Base-by-base conservation (phyloP, 30 jellyfish, hydroid and myxozoan species). In the Pseudorhiza aurosa region DNA sequence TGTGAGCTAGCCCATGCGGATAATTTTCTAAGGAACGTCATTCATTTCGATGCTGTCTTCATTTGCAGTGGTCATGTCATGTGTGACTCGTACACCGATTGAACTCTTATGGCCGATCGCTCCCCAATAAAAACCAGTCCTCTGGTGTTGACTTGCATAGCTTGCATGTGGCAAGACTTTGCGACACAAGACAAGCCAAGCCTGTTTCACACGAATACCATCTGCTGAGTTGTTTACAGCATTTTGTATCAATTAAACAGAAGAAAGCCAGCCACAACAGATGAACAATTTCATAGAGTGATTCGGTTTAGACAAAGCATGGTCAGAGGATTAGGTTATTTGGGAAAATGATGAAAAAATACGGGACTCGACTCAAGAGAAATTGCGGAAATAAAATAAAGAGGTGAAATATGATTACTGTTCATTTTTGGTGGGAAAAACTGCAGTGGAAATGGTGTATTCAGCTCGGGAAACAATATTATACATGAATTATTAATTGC, bases 221-320 rank as follows among this genome's bases (percentile, higher is more conserved):
- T 53, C 3, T 53, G 36, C 4, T 19, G 24, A 53, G 1, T 67
- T 40, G 62, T 30, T 67, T 67, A 33, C 43, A 17, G 81, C 81
- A 43, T 33, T 67, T 22, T 43, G 65, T 39, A 27, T 45, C 65
- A 67, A 17, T 4, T 18, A 8, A 21, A 30, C 1, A 67, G 65
- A 67, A 67, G 39, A n/a, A n/a, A n/a, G 21, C 65, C 6, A 67
- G 25, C 81, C 39, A 67, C 43, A 29, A 26, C 81, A 67, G 59
- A 45, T 67, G 81, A 22, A 32, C 59, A 4, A 25, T 25, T 19
- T 19, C 24, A 15, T 19, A 25, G 59, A 19, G 9, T 46, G 24
- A 9, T 15, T 15, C 17, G 11, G 59, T n/a, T 46, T 46, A 25
- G 5, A 25, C 46, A 10, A 58, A 58, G 33, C n/a, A 14, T 17